Base-by-base conservation (phyloP, 2,797 vertebrate genomes). In the Trachops cirrhosus region DNA sequence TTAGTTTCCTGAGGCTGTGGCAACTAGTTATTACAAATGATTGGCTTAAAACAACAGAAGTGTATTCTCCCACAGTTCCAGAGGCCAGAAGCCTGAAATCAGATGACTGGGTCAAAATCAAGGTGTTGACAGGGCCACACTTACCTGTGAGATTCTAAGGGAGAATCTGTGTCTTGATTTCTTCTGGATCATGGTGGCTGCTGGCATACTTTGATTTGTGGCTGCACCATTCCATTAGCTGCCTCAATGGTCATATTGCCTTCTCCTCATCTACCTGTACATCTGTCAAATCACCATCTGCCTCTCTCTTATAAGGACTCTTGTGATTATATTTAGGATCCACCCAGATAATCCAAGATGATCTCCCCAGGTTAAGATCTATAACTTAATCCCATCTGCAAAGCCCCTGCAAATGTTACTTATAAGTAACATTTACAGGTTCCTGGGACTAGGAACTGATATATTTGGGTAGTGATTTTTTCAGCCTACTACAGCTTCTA, bases 81-180 rank as follows among this genome's bases (percentile, higher is more conserved):
- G 70, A 37, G 34, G 12, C 18, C 83, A 82, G 68, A 93, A 48
- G 15, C 57, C 39, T 74, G n/a, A 87, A 92, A 57, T 93, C 44
- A 85, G 37, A 44, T 4, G 2, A 54, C 0, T 74, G 18, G 24
- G 18, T 84, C 44, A 85, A 93, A 91, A 92, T 75, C 26, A 85
- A 70, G 26, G 7, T 41, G 9, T 37, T 44, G 7, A 74, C 48
- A 57, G 32, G 44, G 52, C 29, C 29, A 22, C 37, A 21, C 5
- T 54, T 24, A 14, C 37, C 62, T 29, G 26, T 0, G 10, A 83
- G 4, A 21, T 41, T 77, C 62, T 46, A 67, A 67, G 18, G 15
- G 11, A 80, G 9, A 54, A 12, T 34, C 54, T 74, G 34, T 8
- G 50, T 34, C 26, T 44, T 62, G 29, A 29, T 21, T 21, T 29